Evolutionary conservation across 2,113 vertebrate genomes (phyloP), one percentile per base, ranked within the genome.

Genomic region (Silurus glanis): DNA sequence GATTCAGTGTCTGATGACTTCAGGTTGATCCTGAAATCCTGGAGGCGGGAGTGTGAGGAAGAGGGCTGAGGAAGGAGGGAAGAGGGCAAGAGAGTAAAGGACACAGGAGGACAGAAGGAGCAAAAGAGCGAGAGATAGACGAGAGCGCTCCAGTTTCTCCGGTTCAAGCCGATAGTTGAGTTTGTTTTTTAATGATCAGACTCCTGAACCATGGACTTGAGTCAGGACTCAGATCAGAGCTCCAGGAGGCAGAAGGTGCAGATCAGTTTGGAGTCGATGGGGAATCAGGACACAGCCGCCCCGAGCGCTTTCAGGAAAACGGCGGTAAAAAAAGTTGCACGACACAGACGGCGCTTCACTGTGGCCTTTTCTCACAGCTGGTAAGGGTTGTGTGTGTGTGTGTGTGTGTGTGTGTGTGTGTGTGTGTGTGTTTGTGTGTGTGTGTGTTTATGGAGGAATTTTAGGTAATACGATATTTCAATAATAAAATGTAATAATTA

Each of bases 361-460:
- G 95, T 97, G 91, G 96, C 96, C 0, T 95, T 97, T 91, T 96
- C 96, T 25, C 96, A 98, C 90, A 96, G 95, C 4, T 97, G 96
- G 96, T 96, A 96, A 96, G 91, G 80, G n/a, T 78, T 69, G 37
- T 19, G 28, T 45, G 28, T 9, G 58, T 76, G 64, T 82, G 82
- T 28, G 49, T 69, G 80, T 83, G 51, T 71, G 37, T 80, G 4
- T 90, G 88, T 87, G 85, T 72, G 87, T 86, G 86, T 71, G 61
- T 59, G 51, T 74, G n/a, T 75, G 58, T 85, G 58, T 78, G 71
- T 51, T 87, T 89, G 83, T 59, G 81, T 80, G 84, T 89, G 37
- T 80, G 84, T 17, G 6, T 82, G 66, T 78, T 67, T n/a, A 9
- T 13, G 59, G 59, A 62, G 6, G 19, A 62, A 62, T 7, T 62